Evolutionary conservation across 1,140 invertebrate species (phyloP).

Genomic region (Cherax quadricarinatus): DNA sequence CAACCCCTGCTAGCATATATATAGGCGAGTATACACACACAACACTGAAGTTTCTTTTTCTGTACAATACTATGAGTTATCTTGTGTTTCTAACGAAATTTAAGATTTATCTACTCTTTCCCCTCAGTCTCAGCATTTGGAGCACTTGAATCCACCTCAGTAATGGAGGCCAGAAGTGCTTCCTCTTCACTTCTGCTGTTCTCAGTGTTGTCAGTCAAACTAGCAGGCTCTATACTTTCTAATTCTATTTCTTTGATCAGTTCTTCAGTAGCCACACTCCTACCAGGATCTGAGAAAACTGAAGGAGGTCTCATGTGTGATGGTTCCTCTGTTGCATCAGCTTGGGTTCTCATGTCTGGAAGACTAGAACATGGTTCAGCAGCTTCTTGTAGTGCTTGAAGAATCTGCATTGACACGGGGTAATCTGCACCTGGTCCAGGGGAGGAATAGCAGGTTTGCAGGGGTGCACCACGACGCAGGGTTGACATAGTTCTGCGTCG

Average conservation of each 20-base stretch:
- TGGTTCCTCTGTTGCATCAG: background rate
- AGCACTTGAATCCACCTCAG: background rate
- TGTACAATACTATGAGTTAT: background rate
- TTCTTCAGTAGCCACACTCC: background rate
- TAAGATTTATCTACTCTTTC: background rate
- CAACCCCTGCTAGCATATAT: too few species aligned
- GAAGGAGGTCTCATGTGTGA: background rate
- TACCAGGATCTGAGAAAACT: background rate
- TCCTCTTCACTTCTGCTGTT: background rate
- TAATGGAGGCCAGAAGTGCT: background rate
- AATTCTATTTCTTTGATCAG: background rate
- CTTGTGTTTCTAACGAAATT: background rate
- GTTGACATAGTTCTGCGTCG: background rate
- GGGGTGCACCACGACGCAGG: background rate
- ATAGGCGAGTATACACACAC: too few species aligned
- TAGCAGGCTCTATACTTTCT: background rate
- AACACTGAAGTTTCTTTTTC: background rate
- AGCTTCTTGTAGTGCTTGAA: slow-evolving; percentile 1
- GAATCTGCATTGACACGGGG: background rate
- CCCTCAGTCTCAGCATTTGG: background rate
- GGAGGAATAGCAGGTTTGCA: background rate
- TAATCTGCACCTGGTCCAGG: background rate
- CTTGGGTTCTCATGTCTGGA: background rate
- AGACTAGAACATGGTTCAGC: background rate
- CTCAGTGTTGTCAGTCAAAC: background rate